A percentile compares a stretch with the other conserved stretches of the same genome.
Conservation (phyloP, 2,888 invertebrate genomes). For the Drosophila merina region DNA sequence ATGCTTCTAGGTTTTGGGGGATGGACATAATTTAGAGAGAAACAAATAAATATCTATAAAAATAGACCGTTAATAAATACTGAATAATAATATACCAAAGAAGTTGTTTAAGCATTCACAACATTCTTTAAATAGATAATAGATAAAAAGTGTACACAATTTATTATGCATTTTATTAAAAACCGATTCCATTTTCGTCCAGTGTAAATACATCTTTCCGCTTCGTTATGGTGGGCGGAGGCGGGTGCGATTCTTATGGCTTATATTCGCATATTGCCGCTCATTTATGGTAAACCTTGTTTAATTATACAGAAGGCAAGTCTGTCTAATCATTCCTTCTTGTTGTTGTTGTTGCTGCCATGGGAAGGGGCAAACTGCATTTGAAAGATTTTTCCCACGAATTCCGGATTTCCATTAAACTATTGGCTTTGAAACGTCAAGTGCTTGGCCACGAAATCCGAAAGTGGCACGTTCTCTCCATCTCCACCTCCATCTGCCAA, state of each 20-base stretch:
- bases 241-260: constrained; percentile 24
- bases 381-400: constrained; percentile 72
- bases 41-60: too few relatives aligned
- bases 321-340: constrained; percentile 53
- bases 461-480: constrained; percentile 64
- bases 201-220: not conserved
- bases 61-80: too few relatives aligned
- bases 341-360: constrained; percentile 9
- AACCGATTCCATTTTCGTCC: constrained; percentile 1
- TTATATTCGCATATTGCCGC: constrained; percentile 22
- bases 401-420: constrained; percentile 62
- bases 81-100: too few relatives aligned
- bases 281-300: constrained; percentile 41
- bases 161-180: not conserved
- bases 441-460: constrained; percentile 45
- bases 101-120: too few relatives aligned
- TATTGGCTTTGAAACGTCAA: constrained; percentile 77
- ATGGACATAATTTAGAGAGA: too few relatives aligned
- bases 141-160: too few relatives aligned
- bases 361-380: constrained; percentile 44
- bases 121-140: too few relatives aligned
- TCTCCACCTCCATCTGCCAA: too few relatives aligned
- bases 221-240: constrained; percentile 24
- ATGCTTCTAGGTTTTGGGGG: too few relatives aligned
- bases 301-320: constrained; percentile 63